Base-by-base conservation (phyloP, 2,797 vertebrate species). In the Catharus ustulatus region DNA sequence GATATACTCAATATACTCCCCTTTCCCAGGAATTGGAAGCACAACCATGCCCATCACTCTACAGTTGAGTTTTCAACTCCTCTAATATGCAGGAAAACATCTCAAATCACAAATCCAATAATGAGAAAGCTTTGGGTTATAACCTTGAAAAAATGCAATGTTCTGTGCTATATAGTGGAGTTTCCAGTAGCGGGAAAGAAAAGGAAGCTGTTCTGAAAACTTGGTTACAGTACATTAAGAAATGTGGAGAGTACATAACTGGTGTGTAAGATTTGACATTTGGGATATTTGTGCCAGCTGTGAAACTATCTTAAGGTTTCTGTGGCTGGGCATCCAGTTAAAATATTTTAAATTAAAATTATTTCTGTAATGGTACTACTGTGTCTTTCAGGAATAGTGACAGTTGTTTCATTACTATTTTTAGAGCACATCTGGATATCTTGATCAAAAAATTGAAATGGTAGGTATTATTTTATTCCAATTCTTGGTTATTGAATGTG, bases 141-240 rank as follows among this genome's bases (percentile, higher is more conserved):
- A 62, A 40, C 4, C 30, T 82, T 54, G 17, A 71, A 86, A 89
- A 77, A 72, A 52, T 5, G 1, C 20, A 52, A 40, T 20, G 8
- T 55, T 89, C 46, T 58, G 9, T 63, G 27, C 15, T 46, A 13
- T 5, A 3, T 3, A 40, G 13, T 40, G 12, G 26, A 57, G 62
- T 88, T 76, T 93, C 38, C 66, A 82, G 78, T 34, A 64, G 66
- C 32, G 90, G 34, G 76, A 38, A 48, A 71, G 66, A 72, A n/a
- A 90, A 89, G 16, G 42, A 89, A 73, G 24, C 9, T 68, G 22
- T 49, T 94, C 38, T 84, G 74, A 89, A 89, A 78, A 32, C 36
- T 67, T 49, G n/a, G 5, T 58, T 81, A 82, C 55, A 48, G 42
- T n/a, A 68, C 62, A 68, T 84, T 72, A 80, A 59, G 54, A 85